Conservation (phyloP, 2,113 vertebrate species). For the Ceyx melanurus region DNA sequence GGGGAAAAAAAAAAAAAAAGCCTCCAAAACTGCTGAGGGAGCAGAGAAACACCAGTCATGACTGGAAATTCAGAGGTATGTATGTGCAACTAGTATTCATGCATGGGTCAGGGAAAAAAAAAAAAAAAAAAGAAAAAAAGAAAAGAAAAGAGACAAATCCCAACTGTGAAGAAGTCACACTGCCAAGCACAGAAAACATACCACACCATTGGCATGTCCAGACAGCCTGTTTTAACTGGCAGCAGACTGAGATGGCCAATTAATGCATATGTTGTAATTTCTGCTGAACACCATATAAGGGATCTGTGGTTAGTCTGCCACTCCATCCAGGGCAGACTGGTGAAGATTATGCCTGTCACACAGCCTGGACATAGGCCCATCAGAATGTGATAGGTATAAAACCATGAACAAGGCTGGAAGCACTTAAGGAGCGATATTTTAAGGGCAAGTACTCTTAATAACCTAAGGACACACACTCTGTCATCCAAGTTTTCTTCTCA, state of each 20-base stretch:
- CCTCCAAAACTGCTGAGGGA: neutral
- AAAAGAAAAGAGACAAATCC: neutral
- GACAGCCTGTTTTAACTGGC: neutral
- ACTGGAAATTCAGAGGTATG: neutral
- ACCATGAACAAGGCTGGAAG: neutral
- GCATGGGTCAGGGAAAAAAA: neutral
- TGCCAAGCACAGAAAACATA: neutral
- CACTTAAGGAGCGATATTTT: accelerated
- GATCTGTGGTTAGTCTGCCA: neutral
- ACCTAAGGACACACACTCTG: neutral
- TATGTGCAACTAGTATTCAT: neutral
- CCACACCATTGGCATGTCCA: neutral
- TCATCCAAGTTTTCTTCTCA: neutral
- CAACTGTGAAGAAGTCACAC: accelerated
- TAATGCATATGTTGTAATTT: neutral
- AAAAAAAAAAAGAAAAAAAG: too few species aligned
- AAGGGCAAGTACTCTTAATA: neutral
- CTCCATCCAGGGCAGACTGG: neutral
- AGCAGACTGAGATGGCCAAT: neutral
- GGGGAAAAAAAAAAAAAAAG: neutral
- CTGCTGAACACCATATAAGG: neutral
- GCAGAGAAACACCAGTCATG: neutral
- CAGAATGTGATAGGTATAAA: neutral
- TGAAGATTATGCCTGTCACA: neutral
- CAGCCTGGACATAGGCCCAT: neutral